phyloP scores from a whole-genome alignment of 2,888 invertebrate genomes.

The Emmelina monodactyla region DNA sequence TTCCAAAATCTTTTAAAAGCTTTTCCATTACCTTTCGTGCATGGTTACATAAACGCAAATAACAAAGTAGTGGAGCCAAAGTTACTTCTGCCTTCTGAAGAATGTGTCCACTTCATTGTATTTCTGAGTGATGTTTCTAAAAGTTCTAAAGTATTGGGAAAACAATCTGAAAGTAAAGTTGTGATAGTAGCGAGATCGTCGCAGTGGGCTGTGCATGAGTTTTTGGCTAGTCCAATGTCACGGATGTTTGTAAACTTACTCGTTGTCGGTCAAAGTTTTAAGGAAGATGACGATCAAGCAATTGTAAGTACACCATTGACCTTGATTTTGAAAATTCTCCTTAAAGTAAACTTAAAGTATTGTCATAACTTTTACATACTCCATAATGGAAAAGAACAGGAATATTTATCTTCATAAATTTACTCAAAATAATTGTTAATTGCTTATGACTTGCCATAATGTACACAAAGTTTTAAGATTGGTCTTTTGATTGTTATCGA shows the following conservation, averaged over 20 bases:
- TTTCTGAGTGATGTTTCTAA: slow-evolving; percentile 72
- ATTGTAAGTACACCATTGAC: slow-evolving; percentile 57
- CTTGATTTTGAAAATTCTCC: too few relatives aligned
- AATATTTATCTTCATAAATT: too few relatives aligned
- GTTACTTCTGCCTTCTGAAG: slow-evolving; percentile 39
- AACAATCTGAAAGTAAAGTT: slow-evolving; percentile 70
- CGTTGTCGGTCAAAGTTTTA: slow-evolving; percentile 72
- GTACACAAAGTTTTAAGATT: too few relatives aligned
- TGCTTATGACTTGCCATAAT: too few relatives aligned
- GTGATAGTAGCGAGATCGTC: slow-evolving; percentile 74
- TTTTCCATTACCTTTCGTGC: slow-evolving; percentile 66
- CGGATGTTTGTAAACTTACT: slow-evolving; percentile 75
- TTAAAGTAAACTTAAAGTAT: too few relatives aligned
- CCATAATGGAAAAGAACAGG: too few relatives aligned
- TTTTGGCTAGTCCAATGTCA: slow-evolving; percentile 67
- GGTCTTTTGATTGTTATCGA: too few relatives aligned
- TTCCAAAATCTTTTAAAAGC: slow-evolving; percentile 65
- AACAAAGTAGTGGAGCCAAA: slow-evolving; percentile 49
- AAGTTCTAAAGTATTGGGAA: slow-evolving; percentile 66
- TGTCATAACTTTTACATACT: too few relatives aligned
- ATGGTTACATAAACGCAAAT: slow-evolving; percentile 66
- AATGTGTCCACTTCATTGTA: slow-evolving; percentile 71
- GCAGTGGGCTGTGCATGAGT: slow-evolving; percentile 79
- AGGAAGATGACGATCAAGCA: slow-evolving; percentile 44
- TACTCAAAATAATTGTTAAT: too few relatives aligned